Conservation (phyloP, 2,888 invertebrate species). For the Cantharis rufa region DNA sequence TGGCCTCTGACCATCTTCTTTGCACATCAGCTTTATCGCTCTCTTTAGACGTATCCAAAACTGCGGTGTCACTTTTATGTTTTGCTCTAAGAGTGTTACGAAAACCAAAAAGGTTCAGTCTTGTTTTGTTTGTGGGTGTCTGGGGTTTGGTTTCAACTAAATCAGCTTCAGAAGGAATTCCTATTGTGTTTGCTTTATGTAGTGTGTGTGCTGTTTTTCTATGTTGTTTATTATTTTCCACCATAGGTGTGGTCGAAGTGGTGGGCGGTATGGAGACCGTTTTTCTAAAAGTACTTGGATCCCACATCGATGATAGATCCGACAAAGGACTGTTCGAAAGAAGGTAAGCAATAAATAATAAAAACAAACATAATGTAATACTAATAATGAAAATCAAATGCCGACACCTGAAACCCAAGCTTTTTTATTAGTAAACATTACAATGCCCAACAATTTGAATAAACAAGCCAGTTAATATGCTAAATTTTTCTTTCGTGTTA, state of each 20-base stretch:
- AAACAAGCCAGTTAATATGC: background rate
- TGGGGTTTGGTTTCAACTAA: conserved; percentile 57
- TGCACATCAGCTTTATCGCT: conserved; percentile 50
- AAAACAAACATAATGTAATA: background rate
- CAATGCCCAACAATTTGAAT: background rate
- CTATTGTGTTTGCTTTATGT: conserved; percentile 63
- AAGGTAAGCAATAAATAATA: conserved; percentile 17
- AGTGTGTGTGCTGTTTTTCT: conserved; percentile 46
- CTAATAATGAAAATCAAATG: background rate
- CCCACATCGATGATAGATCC: conserved; percentile 50
- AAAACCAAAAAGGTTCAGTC: conserved; percentile 62
- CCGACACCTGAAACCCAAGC: background rate
- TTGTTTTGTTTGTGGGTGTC: conserved; percentile 52
- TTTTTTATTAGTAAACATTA: background rate
- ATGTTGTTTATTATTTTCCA: conserved; percentile 36
- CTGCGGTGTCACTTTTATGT: conserved; percentile 53
- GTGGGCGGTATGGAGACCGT: conserved; percentile 53
- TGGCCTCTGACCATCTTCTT: conserved; percentile 57
- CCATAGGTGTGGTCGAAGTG: conserved; percentile 33
- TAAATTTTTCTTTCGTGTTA: background rate
- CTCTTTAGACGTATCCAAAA: conserved; percentile 52
- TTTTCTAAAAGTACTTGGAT: conserved; percentile 56
- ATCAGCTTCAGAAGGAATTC: conserved; percentile 60
- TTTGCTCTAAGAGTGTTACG: conserved; percentile 62
- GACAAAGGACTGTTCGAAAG: conserved; percentile 44